Evolutionary conservation across 2,113 vertebrate species (phyloP).

Genomic region (cat (Felis catus)): F.catus_Fca126_mat1.0 CM031412.1:29369501-29370000

Average conservation of each 20-base stretch:
- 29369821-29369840: neutral
- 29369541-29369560: neutral
- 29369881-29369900: neutral
- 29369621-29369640: neutral
- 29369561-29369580: neutral
- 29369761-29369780: neutral
- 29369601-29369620: neutral
- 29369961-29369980: neutral
- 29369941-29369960: neutral
- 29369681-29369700: neutral
- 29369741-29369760: neutral
- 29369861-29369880: neutral
- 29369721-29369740: neutral
- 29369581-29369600: neutral
- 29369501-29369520: neutral
- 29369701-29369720: neutral
- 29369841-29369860: neutral
- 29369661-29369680: neutral
- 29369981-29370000: neutral
- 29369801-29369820: neutral
- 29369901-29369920: neutral
- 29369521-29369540: neutral
- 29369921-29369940: neutral
- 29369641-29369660: neutral
- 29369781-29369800: neutral